Conservation (phyloP, 2,888 invertebrate genomes). For the Pachydiplax longipennis region DNA sequence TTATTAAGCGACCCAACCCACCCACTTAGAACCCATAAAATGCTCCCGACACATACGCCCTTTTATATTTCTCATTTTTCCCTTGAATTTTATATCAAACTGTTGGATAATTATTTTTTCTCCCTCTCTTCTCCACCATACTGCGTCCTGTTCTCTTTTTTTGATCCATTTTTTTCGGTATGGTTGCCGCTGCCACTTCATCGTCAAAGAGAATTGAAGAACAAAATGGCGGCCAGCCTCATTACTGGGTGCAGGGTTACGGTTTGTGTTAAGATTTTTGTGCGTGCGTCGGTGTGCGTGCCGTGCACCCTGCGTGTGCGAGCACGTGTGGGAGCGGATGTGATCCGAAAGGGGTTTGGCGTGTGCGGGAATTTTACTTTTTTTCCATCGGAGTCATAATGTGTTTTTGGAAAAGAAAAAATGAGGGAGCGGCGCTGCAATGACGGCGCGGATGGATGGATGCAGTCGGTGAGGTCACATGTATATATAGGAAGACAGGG, state of each 20-base stretch:
- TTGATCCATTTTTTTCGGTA: not conserved
- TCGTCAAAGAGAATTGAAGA: constrained; percentile 34
- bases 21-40: not conserved
- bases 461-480: not conserved
- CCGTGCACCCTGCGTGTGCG: not conserved
- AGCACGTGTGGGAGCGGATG: not conserved
- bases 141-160: not conserved
- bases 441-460: not conserved
- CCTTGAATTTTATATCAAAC: not conserved
- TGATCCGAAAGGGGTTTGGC: not conserved
- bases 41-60: not conserved
- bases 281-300: not conserved
- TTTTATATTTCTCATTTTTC: not conserved
- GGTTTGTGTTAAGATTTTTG: not conserved
- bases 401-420: not conserved
- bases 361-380: not conserved
- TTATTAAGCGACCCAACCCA: not conserved
- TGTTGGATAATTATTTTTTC: not conserved
- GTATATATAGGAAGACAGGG: not conserved
- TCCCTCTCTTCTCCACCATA: not conserved
- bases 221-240: constrained; percentile 33
- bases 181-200: constrained; percentile 31
- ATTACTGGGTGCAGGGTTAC: constrained; percentile 9
- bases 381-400: not conserved
- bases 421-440: not conserved